A percentile compares a stretch with the other conserved stretches of the same genome.
phyloP scores from a whole-genome alignment of 2,888 invertebrate genomes.

The Tricholauxania praeusta region DNA sequence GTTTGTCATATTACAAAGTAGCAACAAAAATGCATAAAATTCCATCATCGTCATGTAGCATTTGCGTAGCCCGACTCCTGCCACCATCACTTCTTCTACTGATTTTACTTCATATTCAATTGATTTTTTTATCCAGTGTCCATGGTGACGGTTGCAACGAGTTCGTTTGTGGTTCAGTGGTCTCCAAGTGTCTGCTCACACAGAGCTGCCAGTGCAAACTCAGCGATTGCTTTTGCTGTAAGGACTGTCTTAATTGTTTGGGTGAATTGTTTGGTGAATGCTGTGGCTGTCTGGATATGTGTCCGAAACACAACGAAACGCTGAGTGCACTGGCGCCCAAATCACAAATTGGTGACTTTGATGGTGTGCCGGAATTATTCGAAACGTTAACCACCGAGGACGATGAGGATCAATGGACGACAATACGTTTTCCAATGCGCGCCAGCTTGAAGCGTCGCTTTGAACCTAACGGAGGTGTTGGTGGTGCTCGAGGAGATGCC shows the following conservation, averaged over 20 bases:
- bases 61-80: too few relatives aligned
- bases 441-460: constrained; percentile 49
- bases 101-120: too few relatives aligned
- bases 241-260: constrained; percentile 90
- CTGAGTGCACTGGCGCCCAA: constrained; percentile 70
- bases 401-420: constrained; percentile 61
- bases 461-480: constrained; percentile 32
- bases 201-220: constrained; percentile 95
- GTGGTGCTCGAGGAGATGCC: constrained; percentile 38
- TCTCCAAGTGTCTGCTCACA: constrained; percentile 95
- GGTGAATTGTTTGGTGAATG: constrained; percentile 91
- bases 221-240: constrained; percentile 90
- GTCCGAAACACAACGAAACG: constrained; percentile 79
- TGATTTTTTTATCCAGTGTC: constrained; percentile 6
- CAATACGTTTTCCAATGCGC: constrained; percentile 58
- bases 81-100: too few relatives aligned
- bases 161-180: constrained; percentile 84
- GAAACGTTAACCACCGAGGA: constrained; percentile 81
- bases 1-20: too few relatives aligned
- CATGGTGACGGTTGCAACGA: constrained; percentile 59
- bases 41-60: too few relatives aligned
- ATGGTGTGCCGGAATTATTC: constrained; percentile 85
- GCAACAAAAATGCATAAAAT: too few relatives aligned
- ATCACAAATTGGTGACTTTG: constrained; percentile 87
- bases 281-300: constrained; percentile 69